Evolutionary conservation across 2,113 vertebrate genomes (phyloP).

Genomic region (Scatophagus argus): DNA sequence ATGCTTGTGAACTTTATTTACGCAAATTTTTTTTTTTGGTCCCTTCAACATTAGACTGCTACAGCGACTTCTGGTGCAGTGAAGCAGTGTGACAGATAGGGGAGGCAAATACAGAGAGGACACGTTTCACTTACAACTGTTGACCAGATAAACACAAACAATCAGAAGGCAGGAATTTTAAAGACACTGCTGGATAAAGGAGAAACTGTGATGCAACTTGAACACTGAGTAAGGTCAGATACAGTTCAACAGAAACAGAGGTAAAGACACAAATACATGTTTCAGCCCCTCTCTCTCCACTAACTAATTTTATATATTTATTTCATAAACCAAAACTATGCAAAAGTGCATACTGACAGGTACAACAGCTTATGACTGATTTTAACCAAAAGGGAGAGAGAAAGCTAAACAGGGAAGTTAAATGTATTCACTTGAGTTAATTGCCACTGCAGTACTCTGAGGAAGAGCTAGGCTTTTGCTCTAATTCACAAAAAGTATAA

Average conservation of each 20-base stretch:
- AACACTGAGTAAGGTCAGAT: constrained; percentile 9
- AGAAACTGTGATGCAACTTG: constrained; percentile 24
- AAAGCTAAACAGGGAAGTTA: constrained; percentile 17
- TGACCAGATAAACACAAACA: constrained; percentile 26
- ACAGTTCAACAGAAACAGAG: constrained; percentile 7
- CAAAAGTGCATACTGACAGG: constrained; percentile 83
- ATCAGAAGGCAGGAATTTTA: constrained; percentile 29
- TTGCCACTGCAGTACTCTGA: constrained; percentile 63
- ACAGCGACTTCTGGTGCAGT: constrained; percentile 49
- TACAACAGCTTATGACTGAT: constrained; percentile 47
- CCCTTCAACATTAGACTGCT: constrained; percentile 86
- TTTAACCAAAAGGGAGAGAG: constrained; percentile 45
- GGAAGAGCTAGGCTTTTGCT: constrained; percentile 19
- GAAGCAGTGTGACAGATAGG: constrained; percentile 4
- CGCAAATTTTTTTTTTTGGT: constrained; percentile 91
- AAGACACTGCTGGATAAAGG: constrained; percentile 21
- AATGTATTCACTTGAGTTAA: constrained; percentile 60
- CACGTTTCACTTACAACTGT: constrained; percentile 10
- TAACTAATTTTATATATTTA: constrained; percentile 34
- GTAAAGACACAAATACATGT: neutral
- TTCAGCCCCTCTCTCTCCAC: constrained; percentile 14
- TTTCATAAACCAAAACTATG: constrained; percentile 82
- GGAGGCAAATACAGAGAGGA: neutral
- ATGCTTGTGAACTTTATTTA: constrained; percentile 98
- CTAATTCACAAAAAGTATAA: constrained; percentile 50